Evolutionary conservation across 2,888 invertebrate species (phyloP).

Genomic region (Steinernema hermaphroditum): DNA sequence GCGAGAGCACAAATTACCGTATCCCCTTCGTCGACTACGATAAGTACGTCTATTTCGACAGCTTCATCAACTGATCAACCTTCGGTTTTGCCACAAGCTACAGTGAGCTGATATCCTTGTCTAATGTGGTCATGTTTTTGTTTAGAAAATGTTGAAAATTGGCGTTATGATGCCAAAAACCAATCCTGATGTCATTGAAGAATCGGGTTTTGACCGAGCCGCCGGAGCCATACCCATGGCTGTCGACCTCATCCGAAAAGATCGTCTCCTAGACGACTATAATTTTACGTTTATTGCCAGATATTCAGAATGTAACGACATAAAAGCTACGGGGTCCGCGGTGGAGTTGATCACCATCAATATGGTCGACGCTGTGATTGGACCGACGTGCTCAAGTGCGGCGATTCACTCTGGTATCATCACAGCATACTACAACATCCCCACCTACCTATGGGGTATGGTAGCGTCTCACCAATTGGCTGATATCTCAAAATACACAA

Average conservation of each 20-base stretch:
- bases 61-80: not conserved
- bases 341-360: constrained; percentile 46
- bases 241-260: constrained; percentile 27
- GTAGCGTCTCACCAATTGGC: constrained; percentile 39
- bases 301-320: constrained; percentile 33
- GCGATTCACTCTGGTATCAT: constrained; percentile 38
- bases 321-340: constrained; percentile 32
- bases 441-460: constrained; percentile 44
- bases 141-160: not conserved
- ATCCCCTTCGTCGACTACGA: too few species aligned
- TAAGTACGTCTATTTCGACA: too few species aligned
- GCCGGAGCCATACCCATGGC: constrained; percentile 39
- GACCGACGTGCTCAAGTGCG: constrained; percentile 46
- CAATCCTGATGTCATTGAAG: constrained; percentile 33
- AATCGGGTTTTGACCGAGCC: constrained; percentile 42
- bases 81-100: not conserved
- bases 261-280: constrained; percentile 28
- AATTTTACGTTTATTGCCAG: constrained; percentile 36
- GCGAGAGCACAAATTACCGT: not conserved
- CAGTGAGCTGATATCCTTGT: too few species aligned
- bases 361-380: constrained; percentile 50
- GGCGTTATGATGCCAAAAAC: not conserved
- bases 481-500: constrained; percentile 39
- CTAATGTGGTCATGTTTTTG: too few species aligned
- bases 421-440: constrained; percentile 42